Evolutionary conservation across 2,797 vertebrate genomes (phyloP).

Genomic region (Sebastes ruberrimus): DNA sequence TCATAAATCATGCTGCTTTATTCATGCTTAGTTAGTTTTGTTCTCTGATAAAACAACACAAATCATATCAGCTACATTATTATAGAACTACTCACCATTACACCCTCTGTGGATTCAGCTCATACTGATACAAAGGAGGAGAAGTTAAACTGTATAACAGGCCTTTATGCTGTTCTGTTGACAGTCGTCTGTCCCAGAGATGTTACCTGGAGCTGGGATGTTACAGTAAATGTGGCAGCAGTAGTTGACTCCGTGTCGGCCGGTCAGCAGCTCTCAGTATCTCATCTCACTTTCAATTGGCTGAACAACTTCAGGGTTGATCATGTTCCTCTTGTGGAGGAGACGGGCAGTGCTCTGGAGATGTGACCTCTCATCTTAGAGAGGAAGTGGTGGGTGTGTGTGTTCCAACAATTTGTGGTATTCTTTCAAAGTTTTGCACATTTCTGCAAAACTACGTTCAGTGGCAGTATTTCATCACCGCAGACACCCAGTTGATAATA

Average conservation of each 20-base stretch:
- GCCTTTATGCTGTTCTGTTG: background rate
- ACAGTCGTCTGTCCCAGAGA: background rate
- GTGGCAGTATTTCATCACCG: too few species aligned
- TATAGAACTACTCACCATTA: too few species aligned
- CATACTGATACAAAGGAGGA: background rate
- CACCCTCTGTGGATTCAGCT: background rate
- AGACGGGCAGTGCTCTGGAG: slow-evolving; percentile 55
- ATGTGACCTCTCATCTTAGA: slow-evolving; percentile 60
- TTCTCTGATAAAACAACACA: background rate
- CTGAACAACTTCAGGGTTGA: slow-evolving; percentile 59
- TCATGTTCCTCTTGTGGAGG: slow-evolving; percentile 59
- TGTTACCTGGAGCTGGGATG: background rate
- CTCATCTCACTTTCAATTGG: slow-evolving; percentile 66
- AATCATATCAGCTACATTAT: background rate
- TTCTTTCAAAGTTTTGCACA: background rate
- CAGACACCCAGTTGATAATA: too few species aligned
- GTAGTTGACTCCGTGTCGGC: background rate
- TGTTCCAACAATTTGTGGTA: background rate
- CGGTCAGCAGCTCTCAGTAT: background rate
- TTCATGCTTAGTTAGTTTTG: background rate
- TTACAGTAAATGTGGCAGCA: background rate
- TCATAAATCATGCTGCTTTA: background rate
- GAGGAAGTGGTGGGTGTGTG: slow-evolving; percentile 15
- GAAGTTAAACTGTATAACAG: background rate
- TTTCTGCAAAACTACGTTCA: too few species aligned